Evolutionary conservation across 2,888 invertebrate species (phyloP).

Genomic region (Cerceris ruficornis): DNA sequence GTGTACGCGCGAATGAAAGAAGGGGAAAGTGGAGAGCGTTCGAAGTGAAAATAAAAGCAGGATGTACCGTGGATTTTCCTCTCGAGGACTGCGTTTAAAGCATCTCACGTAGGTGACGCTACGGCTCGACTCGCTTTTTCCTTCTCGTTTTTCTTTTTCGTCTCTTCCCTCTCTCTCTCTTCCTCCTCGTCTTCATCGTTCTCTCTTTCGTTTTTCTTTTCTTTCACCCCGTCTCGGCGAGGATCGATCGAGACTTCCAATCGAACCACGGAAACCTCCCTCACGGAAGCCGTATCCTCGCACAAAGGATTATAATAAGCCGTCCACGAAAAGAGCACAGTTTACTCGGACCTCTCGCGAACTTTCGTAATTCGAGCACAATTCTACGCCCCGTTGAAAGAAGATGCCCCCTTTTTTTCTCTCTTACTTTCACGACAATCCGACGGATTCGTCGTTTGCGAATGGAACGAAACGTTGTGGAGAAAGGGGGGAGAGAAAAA

Average conservation of each 20-base stretch:
- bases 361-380: background rate
- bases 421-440: constrained; percentile 7
- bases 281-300: constrained; percentile 43
- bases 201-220: background rate
- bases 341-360: constrained; percentile 9
- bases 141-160: background rate
- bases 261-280: constrained; percentile 51
- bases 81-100: constrained; percentile 43
- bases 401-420: constrained; percentile 18
- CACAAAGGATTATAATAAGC: constrained; percentile 69
- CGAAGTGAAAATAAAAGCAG: constrained; percentile 54
- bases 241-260: constrained; percentile 52
- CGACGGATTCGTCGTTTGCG: constrained; percentile 32
- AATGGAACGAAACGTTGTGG: background rate
- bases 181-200: background rate
- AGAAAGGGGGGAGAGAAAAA: constrained; percentile 17
- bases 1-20: constrained; percentile 28
- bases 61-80: constrained; percentile 35
- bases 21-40: constrained; percentile 44
- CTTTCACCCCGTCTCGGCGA: constrained; percentile 5
- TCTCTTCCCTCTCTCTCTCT: background rate
- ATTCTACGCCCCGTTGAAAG: constrained; percentile 44
- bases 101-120: constrained; percentile 51
- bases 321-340: constrained; percentile 36
- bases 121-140: constrained; percentile 22